A percentile compares a stretch with the other conserved stretches of the same genome.
Conservation (phyloP, 2,797 vertebrate genomes). For the Serranus cabrilla region DNA sequence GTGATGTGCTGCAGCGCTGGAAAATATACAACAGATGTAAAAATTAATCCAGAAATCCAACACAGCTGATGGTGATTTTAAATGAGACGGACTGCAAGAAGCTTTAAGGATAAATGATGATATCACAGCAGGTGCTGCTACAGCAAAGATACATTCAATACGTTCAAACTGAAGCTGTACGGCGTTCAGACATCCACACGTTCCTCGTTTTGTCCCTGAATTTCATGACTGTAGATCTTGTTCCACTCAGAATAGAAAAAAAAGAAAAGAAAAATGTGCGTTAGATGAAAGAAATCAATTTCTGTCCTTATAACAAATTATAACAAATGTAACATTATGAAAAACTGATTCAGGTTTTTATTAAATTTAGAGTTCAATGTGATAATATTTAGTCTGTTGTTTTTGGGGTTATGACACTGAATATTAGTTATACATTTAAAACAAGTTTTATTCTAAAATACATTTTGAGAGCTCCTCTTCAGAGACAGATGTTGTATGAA, state of each 20-base stretch:
- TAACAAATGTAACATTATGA: not conserved
- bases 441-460: not conserved
- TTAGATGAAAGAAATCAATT: not conserved
- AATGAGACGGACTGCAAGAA: not conserved
- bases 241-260: not conserved
- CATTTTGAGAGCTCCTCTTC: not conserved
- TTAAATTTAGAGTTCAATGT: not conserved
- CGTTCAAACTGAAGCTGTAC: not conserved
- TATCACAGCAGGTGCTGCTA: not conserved
- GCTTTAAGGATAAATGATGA: not conserved
- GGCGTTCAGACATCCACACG: too few relatives aligned
- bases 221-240: not conserved
- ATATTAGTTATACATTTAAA: not conserved
- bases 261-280: not conserved
- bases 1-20: constrained; percentile 11
- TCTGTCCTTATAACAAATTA: not conserved
- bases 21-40: constrained; percentile 12
- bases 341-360: not conserved
- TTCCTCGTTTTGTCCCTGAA: constrained; percentile 5
- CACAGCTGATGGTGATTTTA: not conserved
- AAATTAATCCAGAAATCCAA: not conserved
- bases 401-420: not conserved
- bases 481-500: not conserved
- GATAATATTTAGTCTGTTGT: not conserved
- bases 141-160: not conserved